A percentile compares a stretch with the other conserved stretches of the same genome.
Conservation (phyloP, 2,888 invertebrate species). For the Himalopsyche tibetana region DNA sequence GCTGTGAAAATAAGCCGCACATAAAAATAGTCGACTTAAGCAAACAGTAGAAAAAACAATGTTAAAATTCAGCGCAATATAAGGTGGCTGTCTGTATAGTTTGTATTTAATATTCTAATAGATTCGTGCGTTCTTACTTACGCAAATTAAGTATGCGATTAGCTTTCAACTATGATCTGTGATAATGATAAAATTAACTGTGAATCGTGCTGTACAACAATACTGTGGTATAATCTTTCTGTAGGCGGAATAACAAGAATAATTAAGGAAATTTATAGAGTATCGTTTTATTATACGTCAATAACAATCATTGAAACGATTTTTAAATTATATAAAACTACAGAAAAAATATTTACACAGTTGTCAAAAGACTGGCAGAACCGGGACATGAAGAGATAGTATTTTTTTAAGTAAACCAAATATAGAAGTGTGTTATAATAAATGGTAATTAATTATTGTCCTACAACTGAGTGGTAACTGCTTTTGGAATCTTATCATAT, state of each 20-base stretch:
- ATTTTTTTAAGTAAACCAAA: no score
- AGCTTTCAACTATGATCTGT: not conserved
- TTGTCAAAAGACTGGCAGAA: no score
- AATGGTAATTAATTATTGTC: no score
- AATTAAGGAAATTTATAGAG: not conserved
- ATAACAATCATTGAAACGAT: no score
- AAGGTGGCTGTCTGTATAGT: not conserved
- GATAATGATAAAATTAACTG: not conserved
- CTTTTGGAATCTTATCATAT: no score
- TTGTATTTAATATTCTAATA: conserved; percentile 7
- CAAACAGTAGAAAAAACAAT: not conserved
- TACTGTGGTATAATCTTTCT: not conserved
- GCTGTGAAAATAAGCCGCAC: conserved; percentile 11
- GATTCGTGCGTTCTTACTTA: no score
- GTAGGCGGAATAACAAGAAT: not conserved
- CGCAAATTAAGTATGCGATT: not conserved
- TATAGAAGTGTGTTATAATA: no score
- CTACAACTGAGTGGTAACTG: no score
- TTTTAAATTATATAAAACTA: no score
- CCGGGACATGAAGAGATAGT: no score
- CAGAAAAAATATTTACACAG: no score
- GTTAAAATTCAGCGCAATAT: not conserved
- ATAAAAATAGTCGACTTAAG: conserved; percentile 10
- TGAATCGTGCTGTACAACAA: not conserved
- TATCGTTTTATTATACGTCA: not conserved